Percentiles rank a stretch among this genome's conserved stretches.
These are phyloP conservation scores for Enteromius viviparus DNA, from an alignment of 2,797 vertebrate species.

Conservation along the genomic window DNA sequence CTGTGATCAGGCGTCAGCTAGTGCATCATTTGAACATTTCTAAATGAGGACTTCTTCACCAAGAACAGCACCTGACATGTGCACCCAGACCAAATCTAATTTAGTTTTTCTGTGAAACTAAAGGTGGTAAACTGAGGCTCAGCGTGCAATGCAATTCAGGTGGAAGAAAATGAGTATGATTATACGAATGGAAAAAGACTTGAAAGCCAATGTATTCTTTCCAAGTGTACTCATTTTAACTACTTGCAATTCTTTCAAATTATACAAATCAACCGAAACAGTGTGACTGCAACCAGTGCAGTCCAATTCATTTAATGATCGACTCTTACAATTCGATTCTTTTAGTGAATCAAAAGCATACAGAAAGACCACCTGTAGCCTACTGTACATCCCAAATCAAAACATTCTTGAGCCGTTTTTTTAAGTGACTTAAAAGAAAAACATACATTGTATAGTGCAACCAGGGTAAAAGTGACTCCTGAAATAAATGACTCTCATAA, in stretches of 20 bases:
- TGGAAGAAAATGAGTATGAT: slow-evolving; percentile 25
- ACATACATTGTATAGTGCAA: not conserved
- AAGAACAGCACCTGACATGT: slow-evolving; percentile 9
- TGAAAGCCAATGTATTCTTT: not conserved
- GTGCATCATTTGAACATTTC: slow-evolving; percentile 17
- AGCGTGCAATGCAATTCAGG: not conserved
- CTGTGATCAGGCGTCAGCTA: not conserved
- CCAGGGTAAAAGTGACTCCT: not conserved
- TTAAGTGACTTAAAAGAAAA: not conserved
- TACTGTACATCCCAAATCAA: not conserved
- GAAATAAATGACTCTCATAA: not conserved
- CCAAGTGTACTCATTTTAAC: not conserved
- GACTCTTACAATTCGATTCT: not conserved
- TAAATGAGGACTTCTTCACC: not conserved
- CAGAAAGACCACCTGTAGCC: not conserved
- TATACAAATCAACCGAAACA: slow-evolving; percentile 31
- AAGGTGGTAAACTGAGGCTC: slow-evolving; percentile 9
- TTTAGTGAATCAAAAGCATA: not conserved
- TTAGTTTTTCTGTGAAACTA: slow-evolving; percentile 15
- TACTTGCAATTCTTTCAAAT: not conserved
- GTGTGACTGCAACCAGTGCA: not conserved
- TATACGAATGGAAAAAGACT: not conserved
- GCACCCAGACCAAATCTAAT: not conserved
- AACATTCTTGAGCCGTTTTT: not conserved
- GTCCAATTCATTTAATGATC: not conserved